Conservation (phyloP, 2,888 invertebrate genomes). For the Amphipyra berbera region DNA sequence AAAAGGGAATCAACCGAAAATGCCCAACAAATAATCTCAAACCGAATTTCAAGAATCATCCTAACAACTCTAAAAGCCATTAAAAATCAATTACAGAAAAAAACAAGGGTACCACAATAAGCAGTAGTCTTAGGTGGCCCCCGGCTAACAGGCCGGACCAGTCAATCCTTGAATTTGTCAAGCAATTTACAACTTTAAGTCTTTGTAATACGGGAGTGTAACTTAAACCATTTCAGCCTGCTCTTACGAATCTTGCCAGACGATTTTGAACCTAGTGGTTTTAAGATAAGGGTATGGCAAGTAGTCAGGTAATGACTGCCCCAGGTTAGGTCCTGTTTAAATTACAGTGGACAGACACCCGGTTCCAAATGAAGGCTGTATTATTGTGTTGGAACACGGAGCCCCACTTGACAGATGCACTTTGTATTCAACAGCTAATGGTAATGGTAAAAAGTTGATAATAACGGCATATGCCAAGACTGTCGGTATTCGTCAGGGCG, state of each 20-base stretch:
- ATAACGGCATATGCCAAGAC: constrained; percentile 36
- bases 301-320: constrained; percentile 48
- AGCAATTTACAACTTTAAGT: constrained; percentile 41
- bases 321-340: constrained; percentile 62
- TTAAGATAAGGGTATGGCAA: constrained; percentile 39
- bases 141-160: constrained; percentile 43
- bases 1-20: constrained; percentile 33
- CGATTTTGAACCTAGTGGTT: constrained; percentile 25
- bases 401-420: constrained; percentile 49
- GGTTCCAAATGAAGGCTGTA: constrained; percentile 57
- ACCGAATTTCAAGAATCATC: constrained; percentile 53
- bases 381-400: constrained; percentile 51
- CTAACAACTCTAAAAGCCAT: constrained; percentile 60
- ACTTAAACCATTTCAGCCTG: constrained; percentile 18
- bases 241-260: constrained; percentile 15
- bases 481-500: constrained; percentile 7
- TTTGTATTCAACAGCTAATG: constrained; percentile 48
- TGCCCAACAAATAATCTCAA: constrained; percentile 42
- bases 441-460: constrained; percentile 41
- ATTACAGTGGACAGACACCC: constrained; percentile 55
- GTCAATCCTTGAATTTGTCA: constrained; percentile 20
- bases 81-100: constrained; percentile 70
- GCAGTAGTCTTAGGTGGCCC: constrained; percentile 63
- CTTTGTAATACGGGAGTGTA: constrained; percentile 19
- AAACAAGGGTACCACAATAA: constrained; percentile 57